Evolutionary conservation across 2,113 vertebrate species (phyloP), one percentile per base, ranked within the genome.

Genomic region (Cephalopterus ornatus): DNA sequence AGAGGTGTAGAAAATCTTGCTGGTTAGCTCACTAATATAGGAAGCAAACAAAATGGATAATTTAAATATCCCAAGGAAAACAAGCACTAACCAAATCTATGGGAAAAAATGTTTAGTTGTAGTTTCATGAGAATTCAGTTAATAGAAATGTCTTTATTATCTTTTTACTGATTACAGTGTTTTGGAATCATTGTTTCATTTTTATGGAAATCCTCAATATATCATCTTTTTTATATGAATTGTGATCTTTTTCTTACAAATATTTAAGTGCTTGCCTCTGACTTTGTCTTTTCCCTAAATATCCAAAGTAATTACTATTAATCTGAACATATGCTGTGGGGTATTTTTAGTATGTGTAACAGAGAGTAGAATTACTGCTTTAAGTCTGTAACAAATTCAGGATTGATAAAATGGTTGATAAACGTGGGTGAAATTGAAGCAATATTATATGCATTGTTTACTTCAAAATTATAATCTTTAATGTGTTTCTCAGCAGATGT

Each of bases 341-440:
- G 2, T 4, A 37, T 68, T 78, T 65, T 23, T 56, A 77, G 52
- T 77, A 18, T 16, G 30, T 93, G 14, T 84, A 63, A 46, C 18
- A 7, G 32, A 80, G 30, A 5, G 16, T 83, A 70, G 67, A 77
- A 52, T 79, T 89, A 55, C 9, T 91, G 18, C 52, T 79, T 74
- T 67, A 82, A 79, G 46, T 90, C 67, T 88, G 70, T 89, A 85
- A 73, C 10, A 53, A 79, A 59, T 91, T 88, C 63, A 84, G 79
- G 23, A 47, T 77, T 92, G 86, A 86, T 94, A 86, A 95, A 93
- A 81, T 78, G 30, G 12, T 81, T 58, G 74, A 91, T 89, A 65
- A 96, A 27, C 30, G 30, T 77, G 50, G 23, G 30, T 61, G 13
- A 83, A 95, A 63, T 14, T 42, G 50, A 92, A 95, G 42, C 42